Percentiles rank a stretch among this genome's conserved stretches.
phyloP scores from a whole-genome alignment of 2,113 vertebrate species.

The Montifringilla adamsi region DNA sequence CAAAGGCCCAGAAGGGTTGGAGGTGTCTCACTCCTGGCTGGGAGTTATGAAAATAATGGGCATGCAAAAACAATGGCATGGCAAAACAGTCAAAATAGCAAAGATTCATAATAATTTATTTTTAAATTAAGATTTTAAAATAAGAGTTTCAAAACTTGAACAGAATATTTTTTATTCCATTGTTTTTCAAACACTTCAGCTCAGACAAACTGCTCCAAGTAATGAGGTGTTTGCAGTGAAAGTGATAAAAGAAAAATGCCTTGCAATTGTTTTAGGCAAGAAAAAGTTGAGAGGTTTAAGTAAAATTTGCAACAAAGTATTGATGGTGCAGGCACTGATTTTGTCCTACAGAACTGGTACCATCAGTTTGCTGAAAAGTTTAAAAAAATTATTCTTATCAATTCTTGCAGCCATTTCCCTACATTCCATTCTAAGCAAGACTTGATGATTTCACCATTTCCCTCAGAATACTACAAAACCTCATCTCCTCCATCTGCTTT shows the following conservation, averaged over 20 bases:
- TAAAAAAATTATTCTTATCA: neutral
- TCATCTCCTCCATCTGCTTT: slow-evolving; percentile 46
- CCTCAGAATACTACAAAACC: neutral
- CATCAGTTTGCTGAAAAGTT: neutral
- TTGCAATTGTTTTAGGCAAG: neutral
- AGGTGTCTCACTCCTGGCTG: slow-evolving; percentile 14
- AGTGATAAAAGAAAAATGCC: neutral
- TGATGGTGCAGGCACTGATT: neutral
- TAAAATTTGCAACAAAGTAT: neutral
- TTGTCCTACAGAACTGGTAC: neutral
- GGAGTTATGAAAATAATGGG: neutral
- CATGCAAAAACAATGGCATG: neutral
- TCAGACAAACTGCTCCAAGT: neutral
- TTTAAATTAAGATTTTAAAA: neutral
- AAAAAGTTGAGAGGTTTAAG: neutral
- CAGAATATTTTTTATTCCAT: neutral
- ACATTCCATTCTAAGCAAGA: neutral
- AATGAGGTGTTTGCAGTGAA: neutral
- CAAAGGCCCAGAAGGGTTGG: neutral
- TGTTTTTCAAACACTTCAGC: neutral
- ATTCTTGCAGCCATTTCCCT: neutral
- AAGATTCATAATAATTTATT: neutral
- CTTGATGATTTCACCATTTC: slow-evolving; percentile 24
- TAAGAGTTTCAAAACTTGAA: neutral
- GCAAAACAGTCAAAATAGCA: neutral